Base-by-base conservation (phyloP, 2,113 vertebrate genomes). In the Zapornia atra region DNA sequence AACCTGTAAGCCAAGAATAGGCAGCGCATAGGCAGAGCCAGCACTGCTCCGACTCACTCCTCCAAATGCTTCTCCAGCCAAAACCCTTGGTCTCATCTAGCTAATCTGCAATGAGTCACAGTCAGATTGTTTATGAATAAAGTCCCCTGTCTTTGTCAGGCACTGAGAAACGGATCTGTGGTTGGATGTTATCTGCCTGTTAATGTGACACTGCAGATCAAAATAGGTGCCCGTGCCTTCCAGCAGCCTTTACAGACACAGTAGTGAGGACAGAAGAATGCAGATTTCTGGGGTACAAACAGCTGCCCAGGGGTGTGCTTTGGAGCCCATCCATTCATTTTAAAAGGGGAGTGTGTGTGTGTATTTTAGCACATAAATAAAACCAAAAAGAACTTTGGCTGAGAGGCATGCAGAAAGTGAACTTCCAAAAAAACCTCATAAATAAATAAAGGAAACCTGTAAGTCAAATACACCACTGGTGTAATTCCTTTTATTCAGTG, bases 41-140 rank as follows among this genome's bases (percentile, higher is more conserved):
- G 86, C 56, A n/a, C 44, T 92, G 82, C 64, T 92, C 54, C 75
- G 90, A 4, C 76, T 60, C 76, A 48, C 24, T 42, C 72, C 86
- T 95, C 86, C 85, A 92, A 84, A 70, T n/a, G 10, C 19, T 81
- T 36, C 63, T 90, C 21, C 60, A 78, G 94, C 92, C 92, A 94
- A 93, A 88, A 92, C 1, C 3, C 11, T 19, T 63, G 28, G 2
- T 51, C 72, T 94, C 75, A 73, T 73, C 25, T 26, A 51, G 40
- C 53, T 90, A 34, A 61, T 53, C 53, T 65, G 79, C 93, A 89
- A 76, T 24, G 36, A 92, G 71, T 51, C 73, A 21, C 53, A 40
- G 72, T 56, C 63, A 50, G 63, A 11, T 80, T 53, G 53, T 72
- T 88, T 90, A 36, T 88, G 88, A 36, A 20, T 26, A 11, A 64